These are phyloP conservation scores for Pangasius sanitwongsei DNA, from an alignment of 2,797 vertebrate species.

Conservation along the genomic window DNA sequence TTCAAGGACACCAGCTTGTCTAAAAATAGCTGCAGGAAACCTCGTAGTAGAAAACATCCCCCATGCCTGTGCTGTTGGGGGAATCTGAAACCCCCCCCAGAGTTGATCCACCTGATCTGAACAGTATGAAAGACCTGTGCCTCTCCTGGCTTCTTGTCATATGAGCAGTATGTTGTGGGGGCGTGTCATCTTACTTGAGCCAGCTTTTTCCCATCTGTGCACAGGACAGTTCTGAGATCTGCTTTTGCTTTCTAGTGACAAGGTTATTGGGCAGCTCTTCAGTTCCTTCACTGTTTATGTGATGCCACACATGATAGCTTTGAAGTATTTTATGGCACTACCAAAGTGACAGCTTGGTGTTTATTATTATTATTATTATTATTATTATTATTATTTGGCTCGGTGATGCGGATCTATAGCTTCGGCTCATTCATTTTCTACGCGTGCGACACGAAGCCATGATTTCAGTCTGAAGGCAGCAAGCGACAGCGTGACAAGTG, in stretches of 20 bases:
- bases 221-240: constrained; percentile 33
- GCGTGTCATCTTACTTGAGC: constrained; percentile 55
- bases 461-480: not conserved
- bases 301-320: not conserved
- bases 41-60: not conserved
- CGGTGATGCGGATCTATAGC: not conserved
- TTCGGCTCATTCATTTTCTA: not conserved
- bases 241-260: not conserved
- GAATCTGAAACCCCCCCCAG: constrained; percentile 5
- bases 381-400: not conserved
- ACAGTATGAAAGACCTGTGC: constrained; percentile 41
- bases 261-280: not conserved
- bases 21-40: constrained; percentile 4
- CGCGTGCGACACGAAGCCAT: not conserved
- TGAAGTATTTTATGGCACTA: not conserved
- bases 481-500: not conserved
- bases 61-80: not conserved
- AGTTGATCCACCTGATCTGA: constrained; percentile 9
- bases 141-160: constrained; percentile 59
- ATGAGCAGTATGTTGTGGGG: constrained; percentile 62
- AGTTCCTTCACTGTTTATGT: not conserved
- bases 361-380: too few relatives aligned
- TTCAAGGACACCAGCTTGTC: not conserved
- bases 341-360: not conserved
- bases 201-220: constrained; percentile 50